Evolutionary conservation across 2,797 vertebrate genomes (phyloP), one percentile per base, ranked within the genome.

Genomic region (Muraenolepis orangiensis): DNA sequence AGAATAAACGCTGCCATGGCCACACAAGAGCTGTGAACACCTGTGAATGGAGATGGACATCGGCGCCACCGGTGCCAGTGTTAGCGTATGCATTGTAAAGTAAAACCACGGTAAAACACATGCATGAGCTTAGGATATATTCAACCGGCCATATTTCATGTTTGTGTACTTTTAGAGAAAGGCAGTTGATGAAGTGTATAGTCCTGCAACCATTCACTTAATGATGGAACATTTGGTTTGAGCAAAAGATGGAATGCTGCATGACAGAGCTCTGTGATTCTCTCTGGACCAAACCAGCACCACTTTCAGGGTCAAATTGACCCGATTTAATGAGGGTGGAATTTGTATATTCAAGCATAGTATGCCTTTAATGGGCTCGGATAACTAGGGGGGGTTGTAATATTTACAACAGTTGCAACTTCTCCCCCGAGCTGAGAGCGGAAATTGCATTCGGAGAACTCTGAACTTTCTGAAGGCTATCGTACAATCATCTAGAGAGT

Each of bases 1-100:
- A 80, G 16, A 23, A 75, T 66, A 74, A 80, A 80, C 73, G 72
- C 34, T 0, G 57, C 32, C 42, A 72, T 29, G 57, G 26, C 70
- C 40, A 73, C 77, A 61, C 18, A 64, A 51, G 68, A 23, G 12
- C 36, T 28, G 38, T 13, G 26, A 23, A 26, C 29, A 66, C 51
- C 51, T 57, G 20, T 6, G 51, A 57, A 8, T 10, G 51, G 51
- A 20, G 8, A n/a, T 20, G n/a, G 20, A n/a, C 18, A 18, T 7
- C 3, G 3, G 32, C 6, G 7, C 46, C 46, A n/a, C 46, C 1
- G 18, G 6, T 38, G 36, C 8, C 6, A 29, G 10, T 23, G 23
- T 64, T 28, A 64, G 57, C 57, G n/a, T 46, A 18, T 18, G 16
- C 18, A 46, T 14, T 46, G 4, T 16, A 18, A n/a, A 46, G 42